A percentile compares a stretch with the other conserved stretches of the same genome.
These are phyloP conservation scores for Falco berigora DNA, from an alignment of 2,797 vertebrate genomes.

Conservation along the genomic window DNA sequence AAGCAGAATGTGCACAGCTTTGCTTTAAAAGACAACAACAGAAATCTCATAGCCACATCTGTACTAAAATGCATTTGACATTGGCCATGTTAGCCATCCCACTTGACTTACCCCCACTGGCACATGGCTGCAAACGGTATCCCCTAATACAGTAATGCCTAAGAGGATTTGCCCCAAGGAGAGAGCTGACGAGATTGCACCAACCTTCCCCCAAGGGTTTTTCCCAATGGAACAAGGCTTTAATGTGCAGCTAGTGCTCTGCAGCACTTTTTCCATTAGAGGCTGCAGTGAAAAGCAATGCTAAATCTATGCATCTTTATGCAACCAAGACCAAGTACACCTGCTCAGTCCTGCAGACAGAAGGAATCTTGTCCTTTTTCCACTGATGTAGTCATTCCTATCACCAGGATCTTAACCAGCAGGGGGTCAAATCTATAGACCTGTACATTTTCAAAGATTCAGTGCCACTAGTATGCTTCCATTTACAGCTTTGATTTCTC, in stretches of 20 bases:
- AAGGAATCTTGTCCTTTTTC: background rate
- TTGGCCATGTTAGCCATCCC: background rate
- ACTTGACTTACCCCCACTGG: background rate
- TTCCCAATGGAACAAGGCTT: background rate
- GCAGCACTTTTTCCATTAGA: background rate
- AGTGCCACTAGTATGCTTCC: background rate
- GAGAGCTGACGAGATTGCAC: background rate
- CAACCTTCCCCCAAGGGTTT: background rate
- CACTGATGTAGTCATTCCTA: background rate
- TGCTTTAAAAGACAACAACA: constrained; percentile 9
- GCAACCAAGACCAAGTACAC: background rate
- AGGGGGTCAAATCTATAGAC: background rate
- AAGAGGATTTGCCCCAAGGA: background rate
- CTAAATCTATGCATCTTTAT: background rate
- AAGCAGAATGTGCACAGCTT: constrained; percentile 1
- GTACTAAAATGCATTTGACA: background rate
- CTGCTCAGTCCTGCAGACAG: background rate
- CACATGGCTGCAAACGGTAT: background rate
- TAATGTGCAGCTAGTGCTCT: background rate
- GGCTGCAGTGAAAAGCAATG: background rate
- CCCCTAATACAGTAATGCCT: background rate
- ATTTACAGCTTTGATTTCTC: background rate
- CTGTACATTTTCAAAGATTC: background rate
- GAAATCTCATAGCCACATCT: background rate
- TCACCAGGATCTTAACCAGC: background rate